Percentiles rank a stretch among this genome's conserved stretches.
These are phyloP conservation scores for Ganaspis brasiliensis DNA, from an alignment of 2,888 invertebrate species.

Conservation along the genomic window DNA sequence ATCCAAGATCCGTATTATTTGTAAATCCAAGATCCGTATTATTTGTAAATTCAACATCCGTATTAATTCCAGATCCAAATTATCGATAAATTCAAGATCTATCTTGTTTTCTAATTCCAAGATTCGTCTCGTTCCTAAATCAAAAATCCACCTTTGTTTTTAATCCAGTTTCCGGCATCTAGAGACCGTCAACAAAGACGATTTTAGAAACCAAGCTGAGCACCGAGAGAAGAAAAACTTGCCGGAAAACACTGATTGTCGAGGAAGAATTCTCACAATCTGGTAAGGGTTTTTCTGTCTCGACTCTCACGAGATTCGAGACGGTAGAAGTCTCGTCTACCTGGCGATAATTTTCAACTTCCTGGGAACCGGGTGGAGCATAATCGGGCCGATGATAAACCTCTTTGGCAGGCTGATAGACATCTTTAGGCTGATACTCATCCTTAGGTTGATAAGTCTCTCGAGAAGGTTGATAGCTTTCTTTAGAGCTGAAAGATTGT, in stretches of 20 bases:
- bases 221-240: neutral
- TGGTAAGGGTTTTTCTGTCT: slow-evolving; percentile 56
- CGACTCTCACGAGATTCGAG: slow-evolving; percentile 37
- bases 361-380: slow-evolving; percentile 58
- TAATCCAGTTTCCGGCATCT: neutral
- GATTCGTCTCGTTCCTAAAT: no score
- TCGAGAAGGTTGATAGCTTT: no score
- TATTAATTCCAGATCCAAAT: no score
- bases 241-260: neutral
- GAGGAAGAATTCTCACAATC: slow-evolving; percentile 51
- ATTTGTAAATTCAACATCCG: no score
- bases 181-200: neutral
- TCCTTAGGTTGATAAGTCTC: slow-evolving; percentile 55
- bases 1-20: no score
- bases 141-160: neutral
- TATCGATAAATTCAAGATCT: no score
- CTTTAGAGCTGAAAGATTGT: no score
- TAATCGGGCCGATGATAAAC: slow-evolving; percentile 59
- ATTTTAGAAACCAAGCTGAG: neutral
- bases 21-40: no score
- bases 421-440: no score
- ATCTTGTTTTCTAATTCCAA: no score
- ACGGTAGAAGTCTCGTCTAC: slow-evolving; percentile 49
- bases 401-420: slow-evolving; percentile 49
- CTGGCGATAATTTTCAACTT: slow-evolving; percentile 65